phyloP scores from a whole-genome alignment of 2,113 vertebrate genomes.

The Pandion haliaetus region DNA sequence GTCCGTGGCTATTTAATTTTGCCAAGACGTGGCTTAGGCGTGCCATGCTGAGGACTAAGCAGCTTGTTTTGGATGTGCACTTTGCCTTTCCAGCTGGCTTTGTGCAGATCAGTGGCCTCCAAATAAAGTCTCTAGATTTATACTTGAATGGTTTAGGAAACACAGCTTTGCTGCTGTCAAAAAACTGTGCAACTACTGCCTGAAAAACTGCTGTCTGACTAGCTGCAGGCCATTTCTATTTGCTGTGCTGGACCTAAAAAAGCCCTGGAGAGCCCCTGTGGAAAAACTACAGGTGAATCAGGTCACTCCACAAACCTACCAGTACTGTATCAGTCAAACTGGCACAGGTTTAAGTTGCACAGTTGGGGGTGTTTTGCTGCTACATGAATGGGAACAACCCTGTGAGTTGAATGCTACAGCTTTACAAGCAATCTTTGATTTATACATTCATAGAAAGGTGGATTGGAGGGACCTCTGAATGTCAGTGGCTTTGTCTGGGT shows the following conservation, averaged over 20 bases:
- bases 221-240: not conserved
- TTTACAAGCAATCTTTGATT: not conserved
- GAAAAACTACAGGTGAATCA: not conserved
- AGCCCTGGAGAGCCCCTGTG: not conserved
- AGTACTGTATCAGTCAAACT: not conserved
- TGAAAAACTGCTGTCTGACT: not conserved
- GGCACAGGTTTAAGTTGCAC: not conserved
- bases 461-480: not conserved
- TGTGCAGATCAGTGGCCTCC: not conserved
- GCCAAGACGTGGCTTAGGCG: not conserved
- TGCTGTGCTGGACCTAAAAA: not conserved
- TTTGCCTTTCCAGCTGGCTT: not conserved
- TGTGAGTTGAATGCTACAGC: not conserved
- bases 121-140: not conserved
- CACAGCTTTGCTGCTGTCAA: not conserved
- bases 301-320: not conserved
- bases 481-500: not conserved
- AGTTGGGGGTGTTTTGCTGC: not conserved
- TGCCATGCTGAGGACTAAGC: not conserved
- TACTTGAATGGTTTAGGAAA: not conserved
- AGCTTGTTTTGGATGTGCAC: not conserved
- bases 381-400: not conserved
- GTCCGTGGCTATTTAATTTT: not conserved
- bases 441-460: not conserved
- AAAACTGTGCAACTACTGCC: not conserved